Percentiles rank a stretch among this genome's conserved stretches.
phyloP scores from a whole-genome alignment of 1,140 invertebrate species.

The Plectus sambesii region DNA sequence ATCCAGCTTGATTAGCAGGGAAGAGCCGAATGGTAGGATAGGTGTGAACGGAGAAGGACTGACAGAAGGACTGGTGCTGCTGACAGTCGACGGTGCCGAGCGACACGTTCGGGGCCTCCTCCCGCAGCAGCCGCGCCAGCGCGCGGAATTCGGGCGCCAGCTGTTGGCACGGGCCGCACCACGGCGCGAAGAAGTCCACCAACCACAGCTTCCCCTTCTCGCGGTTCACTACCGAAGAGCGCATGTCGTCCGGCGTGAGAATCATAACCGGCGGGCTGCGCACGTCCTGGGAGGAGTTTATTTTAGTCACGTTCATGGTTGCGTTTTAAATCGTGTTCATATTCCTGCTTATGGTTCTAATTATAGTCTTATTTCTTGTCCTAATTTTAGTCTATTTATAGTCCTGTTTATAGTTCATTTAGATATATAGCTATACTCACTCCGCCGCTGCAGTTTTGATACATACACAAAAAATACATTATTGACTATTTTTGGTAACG shows the following conservation, averaged over 20 bases:
- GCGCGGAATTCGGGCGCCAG: constrained; percentile 40
- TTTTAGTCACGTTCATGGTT: constrained; percentile 3
- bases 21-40: constrained; percentile 64
- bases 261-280: constrained; percentile 53
- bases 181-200: constrained; percentile 60
- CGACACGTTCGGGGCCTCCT: constrained; percentile 50
- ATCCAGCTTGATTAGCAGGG: constrained; percentile 51
- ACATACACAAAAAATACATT: no score
- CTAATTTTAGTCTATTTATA: no score
- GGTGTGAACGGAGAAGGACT: constrained; percentile 53
- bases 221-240: constrained; percentile 51
- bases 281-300: constrained; percentile 46
- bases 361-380: no score
- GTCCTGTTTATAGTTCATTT: no score
- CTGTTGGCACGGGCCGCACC: constrained; percentile 60
- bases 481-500: no score
- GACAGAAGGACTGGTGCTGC: constrained; percentile 53
- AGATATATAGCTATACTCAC: no score
- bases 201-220: constrained; percentile 52
- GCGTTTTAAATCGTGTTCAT: background rate
- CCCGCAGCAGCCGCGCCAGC: constrained; percentile 24
- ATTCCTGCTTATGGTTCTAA: no score
- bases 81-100: constrained; percentile 63
- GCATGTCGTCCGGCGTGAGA: constrained; percentile 54
- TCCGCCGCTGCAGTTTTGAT: no score